Evolutionary conservation across 2,797 vertebrate genomes (phyloP), one percentile per base, ranked within the genome.

Genomic region (Cyclopterus lumpus): DNA sequence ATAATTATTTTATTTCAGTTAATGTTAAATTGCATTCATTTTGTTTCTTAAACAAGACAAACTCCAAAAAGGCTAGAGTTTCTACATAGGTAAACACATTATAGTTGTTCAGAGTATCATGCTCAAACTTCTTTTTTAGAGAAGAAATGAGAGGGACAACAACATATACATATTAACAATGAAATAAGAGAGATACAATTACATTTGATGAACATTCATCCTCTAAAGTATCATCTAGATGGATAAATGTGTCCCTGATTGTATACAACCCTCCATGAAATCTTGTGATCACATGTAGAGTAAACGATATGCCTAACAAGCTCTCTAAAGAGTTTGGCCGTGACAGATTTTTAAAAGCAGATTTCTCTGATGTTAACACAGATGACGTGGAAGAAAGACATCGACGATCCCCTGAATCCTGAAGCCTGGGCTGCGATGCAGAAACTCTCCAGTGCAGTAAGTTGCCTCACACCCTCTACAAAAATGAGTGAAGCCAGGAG

Each of bases 391-490:
- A 95, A 93, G 70, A 91, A 90, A 81, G 92, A 94, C 71, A 86
- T 82, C 4, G 93, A 94, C 3, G 93, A 94, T 22, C 84, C 93
- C 8, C 82, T 94, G 79, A 92, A 91, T 77, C 89, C 93, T 44
- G 94, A 94, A 66, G 74, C 82, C 75, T 95, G 93, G 94, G 85
- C 90, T 67, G 83, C 91, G 55, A 80, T 94, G 88, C 92, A 94
- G 84, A 95, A 95, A 85, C 86, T 94, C 84, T 92, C 94, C 53
- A 87, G 73, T 87, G 89, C 90, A 66, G 94, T 95, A 92, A 95
- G 94, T 87, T 73, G 24, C 36, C 72, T 81, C 46, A 67, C 14
- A 60, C 30, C 72, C 64, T 40, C 59, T 44, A 70, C 54, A 76
- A 73, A 84, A 87, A 80, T 57, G 48, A 80, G 72, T 54, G 81